Percentiles rank a stretch among this genome's conserved stretches.
Evolutionary conservation across 2,797 vertebrate genomes (phyloP).

Genomic region (Parotocinclus haroldoi): DNA sequence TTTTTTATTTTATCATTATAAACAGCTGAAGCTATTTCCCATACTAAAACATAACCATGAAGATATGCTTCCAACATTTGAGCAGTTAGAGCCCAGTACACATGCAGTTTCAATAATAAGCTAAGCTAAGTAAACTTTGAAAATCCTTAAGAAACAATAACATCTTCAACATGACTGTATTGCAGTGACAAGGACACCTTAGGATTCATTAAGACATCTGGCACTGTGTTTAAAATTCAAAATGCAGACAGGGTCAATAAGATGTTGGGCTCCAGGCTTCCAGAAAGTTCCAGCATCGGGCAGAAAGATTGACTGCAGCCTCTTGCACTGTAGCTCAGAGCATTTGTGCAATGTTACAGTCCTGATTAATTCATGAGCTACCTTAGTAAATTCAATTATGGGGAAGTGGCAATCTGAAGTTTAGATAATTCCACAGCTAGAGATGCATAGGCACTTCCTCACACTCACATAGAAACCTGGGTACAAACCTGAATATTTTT

Average conservation of each 20-base stretch:
- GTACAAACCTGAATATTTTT: too few species aligned
- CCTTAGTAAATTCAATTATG: slow-evolving; percentile 47
- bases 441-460: slow-evolving; percentile 8
- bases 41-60: too few species aligned
- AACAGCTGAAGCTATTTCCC: too few species aligned
- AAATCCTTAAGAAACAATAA: too few species aligned
- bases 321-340: slow-evolving; percentile 30
- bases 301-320: slow-evolving; percentile 37
- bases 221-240: background rate
- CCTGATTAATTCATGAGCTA: slow-evolving; percentile 43
- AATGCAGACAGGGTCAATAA: slow-evolving; percentile 23
- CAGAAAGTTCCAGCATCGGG: slow-evolving; percentile 9
- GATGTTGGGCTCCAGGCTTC: slow-evolving; percentile 17
- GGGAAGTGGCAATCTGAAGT: slow-evolving; percentile 41
- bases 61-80: too few species aligned
- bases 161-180: too few species aligned
- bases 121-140: too few species aligned
- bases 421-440: slow-evolving; percentile 14
- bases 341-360: slow-evolving; percentile 39
- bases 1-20: too few species aligned
- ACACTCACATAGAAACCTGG: background rate
- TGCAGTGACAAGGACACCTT: slow-evolving; percentile 5
- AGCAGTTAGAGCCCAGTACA: too few species aligned
- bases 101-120: too few species aligned
- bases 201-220: slow-evolving; percentile 13